Base-by-base conservation (phyloP, 2,888 invertebrate species). In the Dynastes hyllus region DNA sequence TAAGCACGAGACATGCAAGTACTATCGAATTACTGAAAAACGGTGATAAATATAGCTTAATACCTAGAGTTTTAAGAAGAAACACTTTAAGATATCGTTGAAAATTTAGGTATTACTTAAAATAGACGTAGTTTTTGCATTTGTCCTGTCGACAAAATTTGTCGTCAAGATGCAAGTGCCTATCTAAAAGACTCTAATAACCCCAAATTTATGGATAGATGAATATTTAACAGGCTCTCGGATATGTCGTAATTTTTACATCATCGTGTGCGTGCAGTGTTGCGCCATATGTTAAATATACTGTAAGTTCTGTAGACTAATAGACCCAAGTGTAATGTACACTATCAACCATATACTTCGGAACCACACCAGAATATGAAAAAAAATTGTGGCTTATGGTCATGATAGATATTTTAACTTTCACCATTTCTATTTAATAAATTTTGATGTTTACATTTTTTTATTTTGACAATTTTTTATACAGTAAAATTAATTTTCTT, bases 211-310 rank as follows among this genome's bases (percentile, higher is more conserved):
- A 71, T 37, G 71, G 37, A 71, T 55, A 71, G 58, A 71, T 71
- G 71, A 71, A 71, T 71, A 58, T 71, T 58, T 71, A 71, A 71
- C 55, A 71, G 40, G 71, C 37, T 55, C 37, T 55, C 22, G 37
- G 16, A 58, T 40, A 58, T 71, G 58, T 71, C 71, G 71, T 58
- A 71, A 71, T 37, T 71, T 58, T 27, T 53, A 51, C 11, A 65
- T 65, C 16, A 22, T 8, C 29, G n/a, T 16, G 55, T 40, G 58
- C 71, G 71, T 58, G 71, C 37, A n/a, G 29, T 53, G 11, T 71
- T 71, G 58, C 71, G 58, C 58, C 55, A 71, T 71, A 71, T 71
- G 71, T 58, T 53, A 22, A 51, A 69, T 50, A 61, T 29, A 22
- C 45, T 45, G 40, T 16, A 13, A 61, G 22, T 11, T 61, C 11